Evolutionary conservation across 2,113 vertebrate genomes (phyloP), one percentile per base, ranked within the genome.

Genomic region (Lota lota): DNA sequence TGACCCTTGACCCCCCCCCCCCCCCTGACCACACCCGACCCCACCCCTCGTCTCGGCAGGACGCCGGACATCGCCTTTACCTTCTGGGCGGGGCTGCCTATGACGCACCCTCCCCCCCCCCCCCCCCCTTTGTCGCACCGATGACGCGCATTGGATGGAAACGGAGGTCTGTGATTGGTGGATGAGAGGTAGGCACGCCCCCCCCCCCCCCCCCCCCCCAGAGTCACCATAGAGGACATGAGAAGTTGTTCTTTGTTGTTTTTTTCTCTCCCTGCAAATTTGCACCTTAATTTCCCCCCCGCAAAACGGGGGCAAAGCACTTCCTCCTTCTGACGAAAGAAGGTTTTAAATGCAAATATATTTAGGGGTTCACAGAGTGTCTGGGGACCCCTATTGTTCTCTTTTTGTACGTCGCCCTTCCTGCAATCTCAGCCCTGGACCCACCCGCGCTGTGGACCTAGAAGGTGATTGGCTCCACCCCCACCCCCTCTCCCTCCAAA

Each of bases 241-340:
- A 73, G 51, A 60, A 74, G 56, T 17, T n/a, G 18, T 56, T 17
- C 16, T 56, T 56, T 56, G 53, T 56, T 18, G 16, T 5, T 60
- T 60, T 83, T 56, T 75, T 75, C 82, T 72, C 62, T 63, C 66
- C 73, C 83, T 72, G 81, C 83, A 88, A 88, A 86, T 77, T 88
- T 92, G 90, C 91, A 92, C 90, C 89, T 91, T 92, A 89, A 82
- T 83, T 88, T 90, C 74, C 74, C 76, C 22, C 7, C 22, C 40
- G 40, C 40, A 47, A 68, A 77, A 77, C 66, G 81, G 70, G 76
- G 80, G 74, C 66, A 66, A 47, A 79, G 78, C 81, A 53, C 85
- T 76, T 84, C 76, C 83, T 79, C 67, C 71, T 56, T 64, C 22
- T 40, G 20, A 28, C 18, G 22, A 83, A 86, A 74, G 59, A 61